These are phyloP conservation scores for Plutella xylostella DNA, from an alignment of 2,888 invertebrate genomes.

Conservation along the genomic window DNA sequence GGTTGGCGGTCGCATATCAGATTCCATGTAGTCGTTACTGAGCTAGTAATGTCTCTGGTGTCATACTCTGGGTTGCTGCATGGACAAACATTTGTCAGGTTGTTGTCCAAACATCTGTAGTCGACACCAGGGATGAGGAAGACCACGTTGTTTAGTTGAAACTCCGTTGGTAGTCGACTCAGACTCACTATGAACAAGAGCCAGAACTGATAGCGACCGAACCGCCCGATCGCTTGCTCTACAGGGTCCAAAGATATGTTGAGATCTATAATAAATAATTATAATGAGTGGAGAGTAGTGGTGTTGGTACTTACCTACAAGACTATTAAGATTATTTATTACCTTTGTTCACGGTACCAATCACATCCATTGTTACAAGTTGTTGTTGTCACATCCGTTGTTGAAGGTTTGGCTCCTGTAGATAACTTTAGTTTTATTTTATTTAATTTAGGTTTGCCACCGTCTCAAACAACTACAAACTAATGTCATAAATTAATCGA, in stretches of 20 bases:
- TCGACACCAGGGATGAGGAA: constrained; percentile 66
- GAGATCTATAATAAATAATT: too few relatives aligned
- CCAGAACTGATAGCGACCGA: constrained; percentile 68
- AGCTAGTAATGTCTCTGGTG: constrained; percentile 56
- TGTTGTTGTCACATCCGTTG: too few relatives aligned
- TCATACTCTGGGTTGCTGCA: constrained; percentile 64
- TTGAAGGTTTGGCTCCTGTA: too few relatives aligned
- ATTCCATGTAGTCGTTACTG: constrained; percentile 72
- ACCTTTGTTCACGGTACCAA: too few relatives aligned
- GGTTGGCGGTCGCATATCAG: constrained; percentile 68
- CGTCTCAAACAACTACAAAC: too few relatives aligned
- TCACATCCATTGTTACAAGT: too few relatives aligned
- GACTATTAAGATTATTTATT: too few relatives aligned
- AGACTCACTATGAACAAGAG: constrained; percentile 56
- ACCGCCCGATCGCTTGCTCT: constrained; percentile 59
- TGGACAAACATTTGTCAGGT: constrained; percentile 48
- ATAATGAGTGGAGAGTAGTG: too few relatives aligned
- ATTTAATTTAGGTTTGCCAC: too few relatives aligned
- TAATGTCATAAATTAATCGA: too few relatives aligned
- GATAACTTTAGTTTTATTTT: too few relatives aligned
- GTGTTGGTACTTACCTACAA: too few relatives aligned
- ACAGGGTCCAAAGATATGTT: constrained; percentile 32
- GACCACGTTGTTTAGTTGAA: constrained; percentile 68
- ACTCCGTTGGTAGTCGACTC: constrained; percentile 68
- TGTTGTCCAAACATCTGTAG: constrained; percentile 53